Base-by-base conservation (phyloP, 1,140 invertebrate species). In the Pseudoatta argentina region DNA sequence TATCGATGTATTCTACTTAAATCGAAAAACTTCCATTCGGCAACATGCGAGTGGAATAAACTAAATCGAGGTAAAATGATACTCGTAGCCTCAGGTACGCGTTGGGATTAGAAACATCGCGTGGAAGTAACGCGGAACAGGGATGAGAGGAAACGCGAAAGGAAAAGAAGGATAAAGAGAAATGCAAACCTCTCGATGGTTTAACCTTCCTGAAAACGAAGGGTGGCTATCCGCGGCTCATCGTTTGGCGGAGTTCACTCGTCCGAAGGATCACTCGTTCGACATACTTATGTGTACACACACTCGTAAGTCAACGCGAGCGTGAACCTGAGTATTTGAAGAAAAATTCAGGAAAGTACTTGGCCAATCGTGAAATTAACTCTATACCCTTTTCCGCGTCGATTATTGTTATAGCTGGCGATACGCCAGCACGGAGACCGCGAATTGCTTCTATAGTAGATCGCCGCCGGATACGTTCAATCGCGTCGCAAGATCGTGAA, bases 11-110 rank as follows among this genome's bases (percentile, higher is more conserved):
- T 75, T 81, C 39, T 57, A 69, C 82, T 90, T 88, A 91, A 93
- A 93, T 93, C 92, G 92, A 92, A 93, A 93, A 93, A 93, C 89
- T 93, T 93, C 88, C 85, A 91, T 88, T 91, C 85, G 12, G 39
- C 39, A 66, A 27, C 39, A 86, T 75, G 86, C 79, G 72, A 44
- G 71, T 44, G 48, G 61, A 83, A 77, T 86, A 78, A 76, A 86
- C 73, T 30, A 82, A 88, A 85, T 87, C 87, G 85, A 86, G 91
- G 87, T 91, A 89, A 91, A 91, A 91, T 89, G 87, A 91, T 89
- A 24, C 24, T 24, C 24, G 24, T 24, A 86, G 83, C 18, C 21
- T 44, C 30, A 48, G 77, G 63, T 89, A 39, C 76, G 82, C 39
- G 57, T 30, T 59, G 71, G 86, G 89, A 89, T 89, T 90, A 88